Conservation (phyloP, 2,888 invertebrate genomes). For the Sussaba pulchella region DNA sequence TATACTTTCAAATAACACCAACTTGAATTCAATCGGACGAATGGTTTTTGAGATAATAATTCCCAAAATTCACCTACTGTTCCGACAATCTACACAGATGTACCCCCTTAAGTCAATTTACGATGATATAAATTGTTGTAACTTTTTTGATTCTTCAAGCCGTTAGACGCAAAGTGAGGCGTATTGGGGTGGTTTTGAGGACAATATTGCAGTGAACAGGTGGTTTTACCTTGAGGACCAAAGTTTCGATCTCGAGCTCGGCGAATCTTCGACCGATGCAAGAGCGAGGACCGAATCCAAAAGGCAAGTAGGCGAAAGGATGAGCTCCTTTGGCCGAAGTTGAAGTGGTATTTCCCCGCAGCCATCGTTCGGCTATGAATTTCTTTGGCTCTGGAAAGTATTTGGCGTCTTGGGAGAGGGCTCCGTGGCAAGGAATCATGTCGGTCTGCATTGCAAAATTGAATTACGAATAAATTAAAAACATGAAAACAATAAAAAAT, state of each 20-base stretch:
- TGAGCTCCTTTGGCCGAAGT: constrained; percentile 84
- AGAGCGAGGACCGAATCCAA: constrained; percentile 89
- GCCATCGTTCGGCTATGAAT: constrained; percentile 90
- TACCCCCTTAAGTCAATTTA: no score
- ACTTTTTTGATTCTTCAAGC: no score
- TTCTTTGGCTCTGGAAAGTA: constrained; percentile 86
- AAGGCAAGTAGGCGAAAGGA: constrained; percentile 88
- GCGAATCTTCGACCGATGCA: constrained; percentile 91
- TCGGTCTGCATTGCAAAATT: constrained; percentile 70
- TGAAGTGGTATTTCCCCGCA: constrained; percentile 85
- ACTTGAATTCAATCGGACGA: no score
- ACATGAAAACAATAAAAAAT: no score
- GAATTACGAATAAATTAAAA: constrained; percentile 6
- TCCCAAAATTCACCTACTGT: no score
- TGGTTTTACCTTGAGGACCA: constrained; percentile 82
- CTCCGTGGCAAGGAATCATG: constrained; percentile 75
- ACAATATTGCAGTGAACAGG: not conserved
- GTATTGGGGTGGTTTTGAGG: no score
- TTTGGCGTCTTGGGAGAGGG: constrained; percentile 79
- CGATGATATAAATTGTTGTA: no score
- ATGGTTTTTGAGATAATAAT: no score
- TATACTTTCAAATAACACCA: no score
- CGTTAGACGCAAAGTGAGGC: no score
- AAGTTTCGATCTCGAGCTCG: constrained; percentile 88
- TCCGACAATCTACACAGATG: no score